Evolutionary conservation across 2,888 invertebrate species (phyloP).

Genomic region (Incurvaria masculella): DNA sequence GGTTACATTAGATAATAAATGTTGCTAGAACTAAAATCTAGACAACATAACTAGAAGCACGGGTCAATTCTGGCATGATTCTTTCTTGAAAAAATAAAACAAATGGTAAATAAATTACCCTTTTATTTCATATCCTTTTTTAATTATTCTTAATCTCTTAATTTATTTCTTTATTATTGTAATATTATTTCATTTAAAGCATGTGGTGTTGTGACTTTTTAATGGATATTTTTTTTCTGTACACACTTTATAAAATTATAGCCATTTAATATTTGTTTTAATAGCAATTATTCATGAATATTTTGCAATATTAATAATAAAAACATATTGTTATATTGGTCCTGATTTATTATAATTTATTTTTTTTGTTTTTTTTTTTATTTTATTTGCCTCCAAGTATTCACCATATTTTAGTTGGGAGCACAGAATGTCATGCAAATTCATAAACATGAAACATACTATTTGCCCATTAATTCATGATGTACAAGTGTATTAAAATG

Average conservation of each 20-base stretch:
- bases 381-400: slow-evolving; percentile 13
- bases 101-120: slow-evolving; percentile 27
- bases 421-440: slow-evolving; percentile 1
- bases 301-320: slow-evolving; percentile 1
- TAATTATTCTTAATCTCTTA: slow-evolving; percentile 18
- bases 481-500: no score
- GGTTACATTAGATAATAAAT: not conserved
- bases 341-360: slow-evolving; percentile 4
- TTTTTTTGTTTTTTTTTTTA: slow-evolving; percentile 6
- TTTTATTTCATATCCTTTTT: slow-evolving; percentile 22
- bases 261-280: no score
- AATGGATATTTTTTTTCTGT: slow-evolving; percentile 11
- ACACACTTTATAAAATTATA: slow-evolving; percentile 37
- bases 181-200: slow-evolving; percentile 10
- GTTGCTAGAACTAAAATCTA: not conserved
- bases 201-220: slow-evolving; percentile 7
- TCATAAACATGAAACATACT: not conserved
- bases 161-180: slow-evolving; percentile 20
- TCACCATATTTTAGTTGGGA: slow-evolving; percentile 30
- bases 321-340: slow-evolving; percentile 3
- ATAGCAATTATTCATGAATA: not conserved
- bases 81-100: slow-evolving; percentile 26
- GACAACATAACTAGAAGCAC: no score
- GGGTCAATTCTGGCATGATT: no score
- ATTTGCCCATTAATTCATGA: no score